phyloP scores from a whole-genome alignment of 2,888 invertebrate species.

The Synergus gifuensis region DNA sequence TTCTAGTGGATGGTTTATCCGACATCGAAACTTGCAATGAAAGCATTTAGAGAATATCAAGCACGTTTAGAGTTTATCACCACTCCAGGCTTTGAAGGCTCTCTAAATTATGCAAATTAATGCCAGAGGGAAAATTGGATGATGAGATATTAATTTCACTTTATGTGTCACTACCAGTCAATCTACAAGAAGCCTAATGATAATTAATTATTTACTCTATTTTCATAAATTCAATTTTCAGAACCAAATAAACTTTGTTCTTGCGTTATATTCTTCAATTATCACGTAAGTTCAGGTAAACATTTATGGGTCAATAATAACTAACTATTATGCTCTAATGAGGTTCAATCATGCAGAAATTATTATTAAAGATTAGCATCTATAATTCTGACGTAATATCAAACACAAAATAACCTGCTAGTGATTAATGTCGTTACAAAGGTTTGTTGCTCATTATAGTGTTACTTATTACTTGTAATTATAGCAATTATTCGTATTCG shows the following conservation, averaged over 20 bases:
- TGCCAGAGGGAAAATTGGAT: slow-evolving; percentile 8
- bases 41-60: slow-evolving; percentile 11
- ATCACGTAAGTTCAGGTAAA: background rate
- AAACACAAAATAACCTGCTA: background rate
- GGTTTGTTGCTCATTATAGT: background rate
- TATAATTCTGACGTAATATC: background rate
- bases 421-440: background rate
- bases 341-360: background rate
- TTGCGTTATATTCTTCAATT: background rate
- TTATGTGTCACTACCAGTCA: slow-evolving; percentile 8
- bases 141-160: slow-evolving; percentile 20
- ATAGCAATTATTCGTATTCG: background rate
- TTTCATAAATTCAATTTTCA: background rate
- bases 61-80: slow-evolving; percentile 10
- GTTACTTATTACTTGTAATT: background rate
- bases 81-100: background rate
- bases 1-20: slow-evolving; percentile 4
- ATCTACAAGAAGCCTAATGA: slow-evolving; percentile 4
- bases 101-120: slow-evolving; percentile 31
- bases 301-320: background rate
- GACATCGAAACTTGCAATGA: background rate
- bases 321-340: background rate
- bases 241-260: background rate
- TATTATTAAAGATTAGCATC: background rate
- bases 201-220: background rate